phyloP scores from a whole-genome alignment of 2,113 vertebrate genomes.

The Zootoca vivipara region DNA sequence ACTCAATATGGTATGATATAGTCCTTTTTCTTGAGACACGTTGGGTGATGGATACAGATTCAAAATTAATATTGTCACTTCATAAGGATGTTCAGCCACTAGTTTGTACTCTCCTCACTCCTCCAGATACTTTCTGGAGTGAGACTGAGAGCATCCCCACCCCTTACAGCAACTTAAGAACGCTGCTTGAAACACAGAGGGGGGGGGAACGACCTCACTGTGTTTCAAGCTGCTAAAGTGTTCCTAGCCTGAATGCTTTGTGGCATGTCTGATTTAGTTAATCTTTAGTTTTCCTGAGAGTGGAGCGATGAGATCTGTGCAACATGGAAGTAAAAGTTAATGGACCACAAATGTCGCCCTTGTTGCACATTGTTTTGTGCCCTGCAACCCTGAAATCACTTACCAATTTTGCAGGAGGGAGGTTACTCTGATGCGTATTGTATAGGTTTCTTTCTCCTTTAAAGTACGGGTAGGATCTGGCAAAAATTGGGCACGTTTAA shows the following conservation, averaged over 20 bases:
- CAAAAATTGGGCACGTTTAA: not conserved
- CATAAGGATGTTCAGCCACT: too few species aligned
- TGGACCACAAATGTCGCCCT: not conserved
- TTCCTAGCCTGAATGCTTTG: not conserved
- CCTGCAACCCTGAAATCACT: not conserved
- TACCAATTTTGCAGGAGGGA: not conserved
- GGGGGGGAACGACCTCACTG: too few species aligned
- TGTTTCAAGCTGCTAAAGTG: too few species aligned
- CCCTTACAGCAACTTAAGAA: too few species aligned
- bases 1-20: conserved; percentile 85
- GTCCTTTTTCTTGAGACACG: not conserved
- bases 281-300: not conserved
- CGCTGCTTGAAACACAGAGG: not conserved
- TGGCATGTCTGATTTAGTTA: not conserved
- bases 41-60: not conserved
- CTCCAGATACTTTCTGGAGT: not conserved
- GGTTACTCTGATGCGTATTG: not conserved
- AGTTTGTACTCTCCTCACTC: too few species aligned
- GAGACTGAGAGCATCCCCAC: not conserved
- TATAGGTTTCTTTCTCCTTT: not conserved
- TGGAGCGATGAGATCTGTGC: not conserved
- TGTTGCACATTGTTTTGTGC: not conserved
- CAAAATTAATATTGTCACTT: not conserved
- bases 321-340: not conserved
- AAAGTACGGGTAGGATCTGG: not conserved